Base-by-base conservation (phyloP, 2,797 vertebrate species). In the Stomatorhinus walkeri region DNA sequence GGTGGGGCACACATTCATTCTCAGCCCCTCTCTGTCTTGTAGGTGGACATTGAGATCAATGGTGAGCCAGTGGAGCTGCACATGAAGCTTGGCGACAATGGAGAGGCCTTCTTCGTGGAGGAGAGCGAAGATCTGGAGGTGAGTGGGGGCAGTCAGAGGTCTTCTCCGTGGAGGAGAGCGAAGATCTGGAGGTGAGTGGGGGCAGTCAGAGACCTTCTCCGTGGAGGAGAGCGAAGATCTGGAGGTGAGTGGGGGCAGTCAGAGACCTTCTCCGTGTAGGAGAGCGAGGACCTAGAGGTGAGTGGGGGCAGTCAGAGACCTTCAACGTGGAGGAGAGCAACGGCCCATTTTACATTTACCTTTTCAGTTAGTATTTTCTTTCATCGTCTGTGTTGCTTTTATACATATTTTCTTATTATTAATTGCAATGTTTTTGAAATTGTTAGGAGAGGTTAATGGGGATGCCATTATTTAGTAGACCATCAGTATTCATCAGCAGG, bases 11-110 rank as follows among this genome's bases (percentile, higher is more conserved):
- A 36, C 24, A 56, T 19, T 28, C 1, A 10, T 19, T 7, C 52
- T 86, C 49, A 56, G 85, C 85, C 6, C 28, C 3, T 8, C 10
- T 46, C 84, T 92, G 19, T 89, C 76, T 87, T 89, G 14, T 90
- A 99, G 98, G 98, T 99, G 89, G 98, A 99, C 90, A 98, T 99
- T 85, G 97, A 98, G 94, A 95, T 99, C 90, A 99, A 98, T 0
- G 98, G 98, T 3, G 96, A 99, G 89, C 93, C 96, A 0, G 97
- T 98, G 43, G 96, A 97, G 90, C 94, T 99, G 92, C 97, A 97
- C 76, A 99, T 99, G 98, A 98, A 97, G 92, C 94, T 99, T 61
- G 98, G 98, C 12, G 96, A 99, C 92, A 98, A 97, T 1, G 98
- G 98, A 89, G 98, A 99, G 90, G 98, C 98, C 32, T 99, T 99